These are phyloP conservation scores for Sebastes cheni DNA, from an alignment of 2,797 vertebrate species.

Conservation along the genomic window DNA sequence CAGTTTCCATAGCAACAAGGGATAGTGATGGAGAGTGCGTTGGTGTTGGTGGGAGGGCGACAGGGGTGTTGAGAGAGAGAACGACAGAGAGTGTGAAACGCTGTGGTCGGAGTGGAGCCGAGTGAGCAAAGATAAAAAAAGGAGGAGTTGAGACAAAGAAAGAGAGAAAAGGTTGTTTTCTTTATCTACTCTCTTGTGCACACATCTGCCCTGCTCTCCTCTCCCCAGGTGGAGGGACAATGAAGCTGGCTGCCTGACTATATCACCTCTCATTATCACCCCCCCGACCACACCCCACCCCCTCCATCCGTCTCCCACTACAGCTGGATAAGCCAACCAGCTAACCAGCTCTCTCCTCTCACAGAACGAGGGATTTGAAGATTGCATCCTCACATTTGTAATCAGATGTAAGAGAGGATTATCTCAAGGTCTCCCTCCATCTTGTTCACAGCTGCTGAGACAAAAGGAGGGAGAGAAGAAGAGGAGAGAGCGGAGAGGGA, in stretches of 20 bases:
- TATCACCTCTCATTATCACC: slow-evolving; percentile 42
- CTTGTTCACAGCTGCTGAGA: slow-evolving; percentile 62
- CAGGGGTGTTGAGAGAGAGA: slow-evolving; percentile 1
- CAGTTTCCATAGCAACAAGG: slow-evolving; percentile 78
- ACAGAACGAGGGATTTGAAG: slow-evolving; percentile 70
- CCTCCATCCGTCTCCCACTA: slow-evolving; percentile 45
- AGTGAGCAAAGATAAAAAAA: not conserved
- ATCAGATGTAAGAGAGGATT: slow-evolving; percentile 77
- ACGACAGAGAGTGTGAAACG: not conserved
- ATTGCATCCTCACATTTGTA: slow-evolving; percentile 74
- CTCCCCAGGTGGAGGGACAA: slow-evolving; percentile 53
- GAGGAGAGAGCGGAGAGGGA: not conserved
- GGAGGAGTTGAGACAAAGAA: not conserved
- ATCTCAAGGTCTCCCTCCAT: slow-evolving; percentile 73
- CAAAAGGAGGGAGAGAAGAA: slow-evolving; percentile 13
- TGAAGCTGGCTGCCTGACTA: slow-evolving; percentile 48
- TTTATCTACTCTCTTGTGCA: slow-evolving; percentile 5
- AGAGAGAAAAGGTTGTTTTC: not conserved
- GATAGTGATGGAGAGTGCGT: slow-evolving; percentile 48
- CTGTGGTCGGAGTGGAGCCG: not conserved
- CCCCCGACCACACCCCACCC: slow-evolving; percentile 51
- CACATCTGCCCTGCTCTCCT: slow-evolving; percentile 9
- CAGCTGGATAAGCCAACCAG: slow-evolving; percentile 46
- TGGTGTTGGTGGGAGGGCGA: slow-evolving; percentile 22
- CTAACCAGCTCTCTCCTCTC: slow-evolving; percentile 23